These are phyloP conservation scores for Oryzias melastigma DNA, from an alignment of 2,113 vertebrate species.

Conservation along the genomic window DNA sequence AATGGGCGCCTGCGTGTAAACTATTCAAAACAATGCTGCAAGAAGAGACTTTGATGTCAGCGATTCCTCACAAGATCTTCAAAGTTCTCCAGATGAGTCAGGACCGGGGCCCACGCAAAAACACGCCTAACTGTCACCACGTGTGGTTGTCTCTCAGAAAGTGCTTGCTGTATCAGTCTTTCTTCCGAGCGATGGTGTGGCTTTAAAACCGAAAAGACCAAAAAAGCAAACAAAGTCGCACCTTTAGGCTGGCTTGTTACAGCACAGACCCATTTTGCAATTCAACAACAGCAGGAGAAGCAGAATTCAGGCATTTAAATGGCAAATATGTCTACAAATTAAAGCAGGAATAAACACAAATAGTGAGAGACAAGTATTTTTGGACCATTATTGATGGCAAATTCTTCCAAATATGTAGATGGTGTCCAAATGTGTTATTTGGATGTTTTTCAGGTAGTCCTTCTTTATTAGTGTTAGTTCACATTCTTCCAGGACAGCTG, in stretches of 20 bases:
- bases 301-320: conserved; percentile 10
- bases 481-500: conserved; percentile 42
- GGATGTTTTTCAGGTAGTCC: conserved; percentile 35
- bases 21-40: conserved; percentile 38
- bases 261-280: conserved; percentile 21
- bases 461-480: conserved; percentile 54
- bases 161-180: conserved; percentile 19
- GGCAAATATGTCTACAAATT: no score
- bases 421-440: no score
- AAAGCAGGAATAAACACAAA: no score
- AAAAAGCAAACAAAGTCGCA: conserved; percentile 46
- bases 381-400: no score
- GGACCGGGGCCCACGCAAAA: conserved; percentile 33
- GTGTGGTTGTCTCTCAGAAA: conserved; percentile 37
- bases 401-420: no score
- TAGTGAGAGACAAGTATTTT: no score
- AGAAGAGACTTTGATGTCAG: conserved; percentile 21
- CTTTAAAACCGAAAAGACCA: conserved; percentile 5
- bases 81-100: conserved; percentile 56
- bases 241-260: conserved; percentile 47
- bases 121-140: conserved; percentile 48
- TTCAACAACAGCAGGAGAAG: conserved; percentile 16
- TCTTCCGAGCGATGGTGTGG: conserved; percentile 3
- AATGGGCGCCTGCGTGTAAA: conserved; percentile 14
- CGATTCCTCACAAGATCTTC: conserved; percentile 30